Conservation (phyloP, 1,140 invertebrate genomes). For the Dendroctonus ponderosae region DNA sequence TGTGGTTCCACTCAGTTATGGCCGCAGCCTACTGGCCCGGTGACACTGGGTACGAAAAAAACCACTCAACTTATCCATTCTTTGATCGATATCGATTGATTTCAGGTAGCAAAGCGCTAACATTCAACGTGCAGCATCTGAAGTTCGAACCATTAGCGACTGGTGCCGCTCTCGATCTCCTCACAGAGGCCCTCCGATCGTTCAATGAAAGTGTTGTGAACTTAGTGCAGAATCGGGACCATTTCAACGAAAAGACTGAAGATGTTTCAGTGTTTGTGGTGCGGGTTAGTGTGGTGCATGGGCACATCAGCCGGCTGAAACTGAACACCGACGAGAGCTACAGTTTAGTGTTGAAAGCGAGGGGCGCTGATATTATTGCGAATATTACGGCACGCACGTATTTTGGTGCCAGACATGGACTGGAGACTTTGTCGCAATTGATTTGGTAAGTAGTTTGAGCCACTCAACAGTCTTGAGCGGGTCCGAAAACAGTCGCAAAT, state of each 20-base stretch:
- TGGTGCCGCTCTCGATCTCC: slow-evolving; percentile 41
- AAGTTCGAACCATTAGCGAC: slow-evolving; percentile 50
- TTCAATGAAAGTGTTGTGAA: slow-evolving; percentile 54
- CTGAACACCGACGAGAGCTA: slow-evolving; percentile 76
- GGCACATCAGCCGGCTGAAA: slow-evolving; percentile 54
- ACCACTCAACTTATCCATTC: not conserved
- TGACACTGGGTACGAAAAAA: slow-evolving; percentile 48
- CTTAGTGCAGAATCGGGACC: slow-evolving; percentile 44
- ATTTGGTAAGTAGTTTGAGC: slow-evolving; percentile 59
- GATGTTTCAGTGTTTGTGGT: slow-evolving; percentile 55
- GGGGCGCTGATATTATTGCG: slow-evolving; percentile 57
- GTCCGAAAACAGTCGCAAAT: no score
- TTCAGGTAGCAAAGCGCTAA: slow-evolving; percentile 46
- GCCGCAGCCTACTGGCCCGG: slow-evolving; percentile 56
- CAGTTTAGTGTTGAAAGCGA: slow-evolving; percentile 58
- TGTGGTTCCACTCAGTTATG: slow-evolving; percentile 57
- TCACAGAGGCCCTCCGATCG: slow-evolving; percentile 53
- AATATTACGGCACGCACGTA: slow-evolving; percentile 67
- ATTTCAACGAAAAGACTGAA: slow-evolving; percentile 41
- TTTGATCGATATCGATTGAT: not conserved
- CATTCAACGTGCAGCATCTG: slow-evolving; percentile 51
- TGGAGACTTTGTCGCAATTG: slow-evolving; percentile 77
- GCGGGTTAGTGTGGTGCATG: slow-evolving; percentile 53
- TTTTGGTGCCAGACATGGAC: slow-evolving; percentile 74
- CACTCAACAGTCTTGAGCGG: no score